Evolutionary conservation across 1,140 invertebrate species (phyloP).

Genomic region (Conus ventricosus): DNA sequence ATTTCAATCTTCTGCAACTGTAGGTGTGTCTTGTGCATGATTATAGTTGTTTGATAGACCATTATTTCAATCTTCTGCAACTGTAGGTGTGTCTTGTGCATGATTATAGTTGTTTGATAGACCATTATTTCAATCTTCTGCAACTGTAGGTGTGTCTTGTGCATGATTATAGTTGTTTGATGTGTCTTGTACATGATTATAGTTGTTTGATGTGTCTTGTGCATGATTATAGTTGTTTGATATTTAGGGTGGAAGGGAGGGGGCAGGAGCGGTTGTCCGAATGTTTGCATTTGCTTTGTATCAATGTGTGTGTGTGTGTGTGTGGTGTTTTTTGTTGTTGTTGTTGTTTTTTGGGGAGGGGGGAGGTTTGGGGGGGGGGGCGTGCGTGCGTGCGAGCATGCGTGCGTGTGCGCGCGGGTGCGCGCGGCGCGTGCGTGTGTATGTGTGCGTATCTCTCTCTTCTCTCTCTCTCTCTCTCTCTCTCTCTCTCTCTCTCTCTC

Average conservation of each 20-base stretch:
- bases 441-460: neutral
- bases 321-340: neutral
- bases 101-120: no score
- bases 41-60: no score
- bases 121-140: no score
- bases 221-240: neutral
- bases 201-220: no score
- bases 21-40: no score
- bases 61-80: neutral
- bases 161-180: no score
- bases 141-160: no score
- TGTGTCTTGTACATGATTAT: no score
- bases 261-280: neutral
- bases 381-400: neutral
- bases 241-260: neutral
- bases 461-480: neutral
- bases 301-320: neutral
- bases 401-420: neutral
- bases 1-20: no score
- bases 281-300: neutral
- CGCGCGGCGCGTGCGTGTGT: neutral
- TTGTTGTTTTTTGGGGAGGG: neutral
- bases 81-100: no score
- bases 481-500: neutral
- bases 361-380: neutral